Base-by-base conservation (phyloP, 2,797 vertebrate genomes). In the Falco columbarius region DNA sequence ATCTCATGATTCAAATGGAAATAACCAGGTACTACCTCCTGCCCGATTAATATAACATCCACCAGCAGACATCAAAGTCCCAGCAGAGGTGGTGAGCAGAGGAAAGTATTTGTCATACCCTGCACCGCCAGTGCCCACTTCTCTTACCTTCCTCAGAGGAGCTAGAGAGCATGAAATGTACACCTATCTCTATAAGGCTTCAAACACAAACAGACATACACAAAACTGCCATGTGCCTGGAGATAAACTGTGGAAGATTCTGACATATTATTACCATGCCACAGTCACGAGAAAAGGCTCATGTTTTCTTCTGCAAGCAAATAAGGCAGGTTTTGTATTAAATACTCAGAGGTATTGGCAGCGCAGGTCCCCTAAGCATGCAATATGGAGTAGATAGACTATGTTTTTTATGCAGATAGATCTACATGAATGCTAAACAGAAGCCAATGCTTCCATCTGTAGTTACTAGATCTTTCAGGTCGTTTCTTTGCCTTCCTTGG, bases 101-200 rank as follows among this genome's bases (percentile, higher is more conserved):
- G 9, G 1, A 58, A 9, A 55, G 18, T 46, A 49, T 44, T 36
- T 77, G 36, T 49, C 72, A 59, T 9, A 67, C 20, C 27, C 19
- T 40, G 14, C 44, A 82, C 32, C 16, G 6, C 23, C 11, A 2
- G 0, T 15, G 12, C 20, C 10, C 26, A 27, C 6, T 58, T 75
- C 61, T 52, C 56, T 62, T 36, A 40, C 36, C 32, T 14, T 46
- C 34, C 32, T 83, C 26, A 66, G 44, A 51, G 42, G 15, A 76
- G 8, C 24, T 2, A 51, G 2, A 51, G 2, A 77, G 12, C 7
- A 47, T 2, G 2, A 83, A 71, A 55, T 1, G 0, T 5, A 44
- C 27, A 15, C 2, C 3, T 19, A 56, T 40, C 20, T 29, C 42
- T 36, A 4, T 0, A n/a, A 4, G 36, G 44, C 32, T 87, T 81